Conservation (phyloP, 2,888 invertebrate genomes). For the Psylliodes chrysocephalus region DNA sequence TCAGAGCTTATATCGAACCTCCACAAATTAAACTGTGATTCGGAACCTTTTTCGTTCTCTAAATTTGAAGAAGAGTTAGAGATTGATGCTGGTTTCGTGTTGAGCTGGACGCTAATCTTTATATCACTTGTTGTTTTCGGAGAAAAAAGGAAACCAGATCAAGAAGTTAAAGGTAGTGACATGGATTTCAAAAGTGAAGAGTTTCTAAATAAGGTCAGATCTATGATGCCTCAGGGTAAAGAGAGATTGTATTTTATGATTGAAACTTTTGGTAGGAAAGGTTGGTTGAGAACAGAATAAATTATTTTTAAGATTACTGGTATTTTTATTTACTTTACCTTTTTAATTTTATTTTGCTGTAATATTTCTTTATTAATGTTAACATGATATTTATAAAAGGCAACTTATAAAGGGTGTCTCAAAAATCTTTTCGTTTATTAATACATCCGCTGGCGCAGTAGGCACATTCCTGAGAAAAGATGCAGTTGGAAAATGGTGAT, state of each 20-base stretch:
- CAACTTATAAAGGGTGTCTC: too few species aligned
- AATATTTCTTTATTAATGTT: too few species aligned
- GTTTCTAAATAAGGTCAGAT: neutral
- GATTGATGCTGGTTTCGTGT: slow-evolving; percentile 49
- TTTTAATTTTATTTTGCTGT: too few species aligned
- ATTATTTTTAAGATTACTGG: neutral
- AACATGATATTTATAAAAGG: too few species aligned
- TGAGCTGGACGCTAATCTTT: neutral
- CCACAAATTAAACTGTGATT: slow-evolving; percentile 13
- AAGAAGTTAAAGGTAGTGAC: neutral
- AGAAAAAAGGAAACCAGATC: neutral
- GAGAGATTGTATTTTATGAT: neutral
- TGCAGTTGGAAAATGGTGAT: too few species aligned
- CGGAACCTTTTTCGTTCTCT: neutral
- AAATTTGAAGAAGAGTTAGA: slow-evolving; percentile 60
- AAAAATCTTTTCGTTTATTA: too few species aligned
- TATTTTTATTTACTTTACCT: too few species aligned
- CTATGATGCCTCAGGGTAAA: neutral
- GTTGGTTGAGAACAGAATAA: neutral
- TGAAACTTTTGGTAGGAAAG: neutral
- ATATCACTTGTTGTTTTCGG: neutral
- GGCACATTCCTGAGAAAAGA: too few species aligned
- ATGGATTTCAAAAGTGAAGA: neutral
- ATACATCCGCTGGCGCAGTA: too few species aligned
- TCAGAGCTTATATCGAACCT: slow-evolving; percentile 8